Evolutionary conservation across 2,113 vertebrate genomes (phyloP), one percentile per base, ranked within the genome.

Genomic region (Grammomys surdaster): DNA sequence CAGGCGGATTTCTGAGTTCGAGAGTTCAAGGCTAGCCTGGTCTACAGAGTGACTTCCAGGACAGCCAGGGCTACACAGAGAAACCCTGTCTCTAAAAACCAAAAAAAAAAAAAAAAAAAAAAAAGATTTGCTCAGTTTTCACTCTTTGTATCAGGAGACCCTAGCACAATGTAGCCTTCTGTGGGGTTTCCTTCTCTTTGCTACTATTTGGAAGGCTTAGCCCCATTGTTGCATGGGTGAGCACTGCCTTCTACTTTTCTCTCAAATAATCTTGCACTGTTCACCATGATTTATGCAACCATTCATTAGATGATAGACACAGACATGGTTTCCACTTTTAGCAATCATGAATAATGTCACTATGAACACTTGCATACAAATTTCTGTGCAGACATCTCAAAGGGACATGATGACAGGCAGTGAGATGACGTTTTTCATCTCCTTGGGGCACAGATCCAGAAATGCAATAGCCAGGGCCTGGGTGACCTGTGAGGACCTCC

Each of bases 281-380:
- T 22, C 16, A 76, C 3, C 28, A 17, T 19, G 26, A 51, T 70
- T 22, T 70, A 77, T 33, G n/a, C n/a, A 69, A 31, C 6, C 60
- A 73, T 73, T 78, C 60, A 46, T n/a, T 24, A 81, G 24, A 12
- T 85, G 54, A 43, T 58, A 48, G 36, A 73, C 46, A 72, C 51
- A 87, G 85, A 54, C 58, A 48, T 89, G 67, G 24, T 67, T 82
- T 93, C 19, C 73, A 26, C 77, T 43, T 93, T 36, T 33, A 22
- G 54, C 40, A 13, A 31, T 76, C 72, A 60, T 76, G 54, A 77
- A 54, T 90, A 90, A 92, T 40, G 31, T 77, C 77, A 5, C 70
- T 28, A 5, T 6, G 40, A 90, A 33, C 26, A 51, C 65, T 86
- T 28, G 60, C 54, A 16, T 26, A 69, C 70, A 75, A 20, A 31